Conservation (phyloP, 2,888 invertebrate species). For the Cantharis rufa region DNA sequence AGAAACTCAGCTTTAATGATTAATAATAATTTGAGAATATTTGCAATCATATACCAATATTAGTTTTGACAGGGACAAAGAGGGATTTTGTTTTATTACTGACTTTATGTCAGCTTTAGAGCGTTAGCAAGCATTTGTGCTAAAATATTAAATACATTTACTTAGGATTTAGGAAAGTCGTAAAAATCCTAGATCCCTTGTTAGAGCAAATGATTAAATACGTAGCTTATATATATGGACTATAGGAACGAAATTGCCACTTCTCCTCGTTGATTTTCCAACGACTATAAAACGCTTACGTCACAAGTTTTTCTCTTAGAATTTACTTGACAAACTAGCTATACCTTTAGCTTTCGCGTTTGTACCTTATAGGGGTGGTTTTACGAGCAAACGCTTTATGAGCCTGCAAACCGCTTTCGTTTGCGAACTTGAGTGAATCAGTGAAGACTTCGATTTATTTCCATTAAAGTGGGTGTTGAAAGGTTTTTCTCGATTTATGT, state of each 20-base stretch:
- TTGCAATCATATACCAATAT: background rate
- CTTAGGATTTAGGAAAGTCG: conserved; percentile 10
- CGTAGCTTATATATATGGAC: background rate
- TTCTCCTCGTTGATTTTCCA: background rate
- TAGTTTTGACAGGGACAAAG: background rate
- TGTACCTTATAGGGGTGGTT: conserved; percentile 29
- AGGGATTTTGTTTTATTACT: background rate
- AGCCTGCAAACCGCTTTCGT: conserved; percentile 33
- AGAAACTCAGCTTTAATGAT: background rate
- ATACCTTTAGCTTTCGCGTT: conserved; percentile 16
- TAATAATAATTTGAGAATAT: background rate
- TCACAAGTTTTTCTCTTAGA: conserved; percentile 12
- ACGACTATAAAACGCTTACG: background rate
- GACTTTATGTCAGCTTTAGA: background rate
- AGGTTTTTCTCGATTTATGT: conserved; percentile 18
- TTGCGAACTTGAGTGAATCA: conserved; percentile 32
- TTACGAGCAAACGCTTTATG: conserved; percentile 36
- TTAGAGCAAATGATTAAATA: conserved; percentile 17
- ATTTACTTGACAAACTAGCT: conserved; percentile 24
- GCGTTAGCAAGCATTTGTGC: conserved; percentile 1
- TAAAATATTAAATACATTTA: conserved; percentile 18
- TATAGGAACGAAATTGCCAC: conserved; percentile 6
- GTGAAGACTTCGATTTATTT: conserved; percentile 30
- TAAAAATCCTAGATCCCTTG: conserved; percentile 15
- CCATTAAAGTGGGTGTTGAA: conserved; percentile 25